Evolutionary conservation across 2,797 vertebrate species (phyloP), one percentile per base, ranked within the genome.

Genomic region (Lagorchestes hirsutus): DNA sequence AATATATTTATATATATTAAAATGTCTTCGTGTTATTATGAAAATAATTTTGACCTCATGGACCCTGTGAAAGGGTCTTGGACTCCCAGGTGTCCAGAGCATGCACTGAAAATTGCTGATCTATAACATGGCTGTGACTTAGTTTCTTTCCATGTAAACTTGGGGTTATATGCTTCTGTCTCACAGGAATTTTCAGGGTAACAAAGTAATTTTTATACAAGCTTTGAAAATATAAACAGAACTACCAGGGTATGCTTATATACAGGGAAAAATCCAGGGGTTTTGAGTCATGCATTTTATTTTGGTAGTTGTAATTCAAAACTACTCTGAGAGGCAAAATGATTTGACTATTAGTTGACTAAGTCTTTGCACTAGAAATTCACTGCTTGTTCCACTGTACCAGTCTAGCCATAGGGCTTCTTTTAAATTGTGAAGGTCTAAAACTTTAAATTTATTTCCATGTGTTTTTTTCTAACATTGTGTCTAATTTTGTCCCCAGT

Each of bases 401-500:
- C 9, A 46, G 46, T 46, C 40, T 87, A 46, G 9, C 13, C 40
- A 46, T 50, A 27, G 46, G 18, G 8, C 22, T 46, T 27, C 1
- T 46, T 82, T 82, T 82, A 24, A 87, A 87, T 87, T 87, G 40
- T 87, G 3, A 87, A 46, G 22, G 0, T 87, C 40, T 46, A 87
- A 87, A 87, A 46, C 40, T 50, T 27, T 87, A 82, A 24, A 82
- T 46, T 82, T 82, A 46, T 31, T 82, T 82, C 40, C 40, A 24
- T 10, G 58, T 13, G 29, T 22, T 58, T 29, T 58, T 29, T 40
- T 31, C 90, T 67, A 59, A 91, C 59, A 52, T 93, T 93, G 29
- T 94, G 52, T 92, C 3, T 92, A 46, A 93, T 87, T 29, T 46
- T 92, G 50, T 96, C 98, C 82, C 96, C 90, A 98, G 98, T 98